phyloP scores from a whole-genome alignment of 1,140 invertebrate genomes.

The Bacillus rossius region DNA sequence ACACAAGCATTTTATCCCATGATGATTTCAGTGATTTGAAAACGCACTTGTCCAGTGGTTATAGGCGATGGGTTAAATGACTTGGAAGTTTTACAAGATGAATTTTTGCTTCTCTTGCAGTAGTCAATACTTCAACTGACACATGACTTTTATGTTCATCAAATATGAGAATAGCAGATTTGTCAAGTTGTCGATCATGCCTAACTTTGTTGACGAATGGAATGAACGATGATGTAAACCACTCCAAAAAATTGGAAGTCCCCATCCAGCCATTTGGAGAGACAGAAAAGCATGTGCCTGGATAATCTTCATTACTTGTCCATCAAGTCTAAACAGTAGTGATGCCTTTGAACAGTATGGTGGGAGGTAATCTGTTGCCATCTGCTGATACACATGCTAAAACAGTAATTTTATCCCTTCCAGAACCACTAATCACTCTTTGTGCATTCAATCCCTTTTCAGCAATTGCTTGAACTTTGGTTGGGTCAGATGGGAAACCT shows the following conservation, averaged over 20 bases:
- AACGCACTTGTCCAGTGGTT: conserved; percentile 16
- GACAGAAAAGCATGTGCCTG: conserved; percentile 30
- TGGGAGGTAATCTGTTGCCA: conserved; percentile 27
- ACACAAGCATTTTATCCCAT: conserved; percentile 9
- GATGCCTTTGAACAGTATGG: conserved; percentile 33
- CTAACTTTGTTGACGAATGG: background rate
- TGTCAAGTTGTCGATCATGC: conserved; percentile 1
- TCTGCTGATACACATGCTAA: conserved; percentile 30
- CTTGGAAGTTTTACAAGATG: conserved; percentile 29
- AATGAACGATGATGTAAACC: conserved; percentile 22
- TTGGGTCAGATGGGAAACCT: background rate
- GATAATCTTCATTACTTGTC: conserved; percentile 26
- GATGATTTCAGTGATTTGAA: conserved; percentile 3
- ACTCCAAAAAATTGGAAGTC: conserved; percentile 27
- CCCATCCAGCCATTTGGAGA: conserved; percentile 36
- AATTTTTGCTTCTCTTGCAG: conserved; percentile 26
- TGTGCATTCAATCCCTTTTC: conserved; percentile 26
- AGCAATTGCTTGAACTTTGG: conserved; percentile 19
- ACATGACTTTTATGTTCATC: conserved; percentile 30
- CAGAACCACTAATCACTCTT: conserved; percentile 29
- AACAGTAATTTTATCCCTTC: conserved; percentile 29
- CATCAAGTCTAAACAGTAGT: conserved; percentile 29
- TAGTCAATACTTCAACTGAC: conserved; percentile 18
- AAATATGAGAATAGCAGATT: conserved; percentile 21
- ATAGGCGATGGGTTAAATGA: conserved; percentile 30